phyloP scores from a whole-genome alignment of 2,888 invertebrate species.

The Sesia apiformis region DNA sequence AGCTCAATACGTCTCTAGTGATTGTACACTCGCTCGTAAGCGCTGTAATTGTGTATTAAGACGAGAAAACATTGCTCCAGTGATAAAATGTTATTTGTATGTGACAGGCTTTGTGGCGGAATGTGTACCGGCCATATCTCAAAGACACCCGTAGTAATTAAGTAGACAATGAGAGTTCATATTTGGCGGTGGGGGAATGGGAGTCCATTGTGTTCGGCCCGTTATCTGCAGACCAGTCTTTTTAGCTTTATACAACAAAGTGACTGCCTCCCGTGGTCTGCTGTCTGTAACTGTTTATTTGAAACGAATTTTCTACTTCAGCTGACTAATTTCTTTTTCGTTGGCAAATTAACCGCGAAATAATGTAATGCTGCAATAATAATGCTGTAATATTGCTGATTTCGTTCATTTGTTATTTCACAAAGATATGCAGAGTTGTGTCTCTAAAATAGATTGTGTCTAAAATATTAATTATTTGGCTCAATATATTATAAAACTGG shows the following conservation, averaged over 20 bases:
- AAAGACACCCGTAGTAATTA: conserved; percentile 67
- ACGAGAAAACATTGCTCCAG: conserved; percentile 38
- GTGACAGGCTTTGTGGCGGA: conserved; percentile 55
- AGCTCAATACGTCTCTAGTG: background rate
- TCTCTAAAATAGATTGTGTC: no score
- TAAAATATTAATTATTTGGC: no score
- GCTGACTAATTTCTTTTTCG: background rate
- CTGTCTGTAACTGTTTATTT: background rate
- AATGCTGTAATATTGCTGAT: no score
- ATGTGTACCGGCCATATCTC: conserved; percentile 56
- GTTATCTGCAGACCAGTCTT: conserved; percentile 64
- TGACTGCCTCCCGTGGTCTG: background rate
- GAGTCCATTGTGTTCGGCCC: conserved; percentile 45
- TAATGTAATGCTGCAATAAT: no score
- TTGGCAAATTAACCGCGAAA: no score
- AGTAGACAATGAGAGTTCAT: conserved; percentile 69
- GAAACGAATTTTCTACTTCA: background rate
- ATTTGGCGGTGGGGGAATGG: conserved; percentile 45
- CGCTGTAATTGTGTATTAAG: conserved; percentile 41
- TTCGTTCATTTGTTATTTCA: no score
- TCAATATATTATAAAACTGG: no score
- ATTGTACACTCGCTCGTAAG: conserved; percentile 11
- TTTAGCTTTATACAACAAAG: conserved; percentile 36
- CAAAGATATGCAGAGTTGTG: no score
- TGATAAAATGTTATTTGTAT: conserved; percentile 64